phyloP scores from a whole-genome alignment of 1,140 invertebrate species.

The Aphaenogaster ashmeadi region DNA sequence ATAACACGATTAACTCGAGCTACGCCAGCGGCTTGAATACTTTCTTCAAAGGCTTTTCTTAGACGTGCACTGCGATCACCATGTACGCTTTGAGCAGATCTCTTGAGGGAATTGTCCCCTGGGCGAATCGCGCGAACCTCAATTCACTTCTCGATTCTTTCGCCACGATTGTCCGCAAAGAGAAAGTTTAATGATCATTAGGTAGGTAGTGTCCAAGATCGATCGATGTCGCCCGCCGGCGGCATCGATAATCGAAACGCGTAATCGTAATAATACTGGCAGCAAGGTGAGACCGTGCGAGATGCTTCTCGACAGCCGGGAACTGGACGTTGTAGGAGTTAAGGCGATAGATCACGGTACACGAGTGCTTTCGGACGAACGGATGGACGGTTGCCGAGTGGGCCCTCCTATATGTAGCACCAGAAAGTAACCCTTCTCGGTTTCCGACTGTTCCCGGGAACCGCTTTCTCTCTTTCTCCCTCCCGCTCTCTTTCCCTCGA shows the following conservation, averaged over 20 bases:
- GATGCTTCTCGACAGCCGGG: slow-evolving; percentile 13
- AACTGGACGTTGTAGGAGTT: slow-evolving; percentile 53
- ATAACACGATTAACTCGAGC: slow-evolving; percentile 15
- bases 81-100: background rate
- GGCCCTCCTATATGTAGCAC: slow-evolving; percentile 59
- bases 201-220: background rate
- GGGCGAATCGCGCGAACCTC: background rate
- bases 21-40: background rate
- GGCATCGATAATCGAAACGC: slow-evolving; percentile 6
- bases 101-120: background rate
- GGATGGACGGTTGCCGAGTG: slow-evolving; percentile 65
- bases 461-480: slow-evolving; percentile 40
- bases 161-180: background rate
- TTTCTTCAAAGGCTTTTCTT: slow-evolving; percentile 13
- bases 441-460: slow-evolving; percentile 57
- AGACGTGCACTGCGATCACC: background rate
- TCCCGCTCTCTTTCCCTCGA: slow-evolving; percentile 2
- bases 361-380: slow-evolving; percentile 70
- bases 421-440: slow-evolving; percentile 76
- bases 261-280: slow-evolving; percentile 11
- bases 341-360: slow-evolving; percentile 73
- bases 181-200: background rate
- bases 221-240: background rate
- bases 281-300: slow-evolving; percentile 41
- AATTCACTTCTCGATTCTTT: background rate